Conservation (phyloP, 1,140 invertebrate genomes). For the Heliconius himera region DNA sequence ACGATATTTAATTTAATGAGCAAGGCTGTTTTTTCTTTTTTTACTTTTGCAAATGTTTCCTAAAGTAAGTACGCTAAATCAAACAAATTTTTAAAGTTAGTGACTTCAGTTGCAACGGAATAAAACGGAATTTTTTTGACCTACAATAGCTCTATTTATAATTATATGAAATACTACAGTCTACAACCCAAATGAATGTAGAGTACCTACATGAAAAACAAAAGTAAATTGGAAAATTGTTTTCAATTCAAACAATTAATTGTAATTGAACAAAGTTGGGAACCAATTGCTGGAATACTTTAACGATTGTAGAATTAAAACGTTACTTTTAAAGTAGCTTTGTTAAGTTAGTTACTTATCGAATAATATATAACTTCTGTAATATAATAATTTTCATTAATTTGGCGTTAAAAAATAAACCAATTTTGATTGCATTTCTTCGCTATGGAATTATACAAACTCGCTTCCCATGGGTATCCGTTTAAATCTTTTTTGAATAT, state of each 20-base stretch:
- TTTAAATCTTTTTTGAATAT: too few relatives aligned
- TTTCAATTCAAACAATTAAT: slow-evolving; percentile 63
- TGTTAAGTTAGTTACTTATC: neutral
- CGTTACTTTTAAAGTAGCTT: slow-evolving; percentile 18
- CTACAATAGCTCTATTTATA: too few relatives aligned
- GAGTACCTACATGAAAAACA: slow-evolving; percentile 40
- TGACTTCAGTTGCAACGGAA: neutral
- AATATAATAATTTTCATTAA: neutral
- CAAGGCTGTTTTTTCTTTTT: too few relatives aligned
- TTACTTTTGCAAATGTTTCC: too few relatives aligned
- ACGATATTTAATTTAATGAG: too few relatives aligned
- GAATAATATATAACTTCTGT: neutral
- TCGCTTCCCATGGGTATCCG: too few relatives aligned
- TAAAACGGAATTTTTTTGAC: too few relatives aligned
- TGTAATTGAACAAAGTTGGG: slow-evolving; percentile 47
- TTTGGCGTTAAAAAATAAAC: too few relatives aligned
- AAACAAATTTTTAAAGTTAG: too few relatives aligned
- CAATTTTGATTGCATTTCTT: too few relatives aligned
- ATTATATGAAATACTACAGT: neutral
- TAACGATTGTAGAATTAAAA: slow-evolving; percentile 21
- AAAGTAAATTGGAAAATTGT: slow-evolving; percentile 63
- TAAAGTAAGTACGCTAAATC: too few relatives aligned
- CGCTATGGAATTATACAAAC: too few relatives aligned
- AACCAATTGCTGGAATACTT: slow-evolving; percentile 44
- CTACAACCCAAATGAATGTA: neutral